A percentile compares a stretch with the other conserved stretches of the same genome.
phyloP scores from a whole-genome alignment of 2,113 vertebrate genomes.

The Leptodactylus fuscus region DNA sequence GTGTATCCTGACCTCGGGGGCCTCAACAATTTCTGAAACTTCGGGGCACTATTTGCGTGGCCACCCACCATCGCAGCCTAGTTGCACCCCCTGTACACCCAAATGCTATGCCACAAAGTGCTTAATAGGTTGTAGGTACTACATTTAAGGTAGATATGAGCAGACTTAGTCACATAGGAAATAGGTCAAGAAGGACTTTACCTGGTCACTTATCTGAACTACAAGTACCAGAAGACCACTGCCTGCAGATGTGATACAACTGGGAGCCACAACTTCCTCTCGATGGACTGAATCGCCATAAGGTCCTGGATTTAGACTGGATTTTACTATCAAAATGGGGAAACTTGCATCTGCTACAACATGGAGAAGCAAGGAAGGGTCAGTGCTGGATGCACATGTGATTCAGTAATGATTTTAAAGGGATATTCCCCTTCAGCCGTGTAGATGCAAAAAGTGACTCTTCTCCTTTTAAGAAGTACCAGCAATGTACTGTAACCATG shows the following conservation, averaged over 20 bases:
- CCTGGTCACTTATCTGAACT: neutral
- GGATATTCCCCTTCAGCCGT: neutral
- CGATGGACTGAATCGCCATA: neutral
- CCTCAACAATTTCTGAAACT: too few relatives aligned
- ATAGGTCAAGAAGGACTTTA: neutral
- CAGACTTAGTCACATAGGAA: neutral
- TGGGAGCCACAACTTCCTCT: neutral
- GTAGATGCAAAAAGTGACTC: neutral
- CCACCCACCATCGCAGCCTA: too few relatives aligned
- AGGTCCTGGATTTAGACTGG: neutral
- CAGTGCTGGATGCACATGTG: too few relatives aligned
- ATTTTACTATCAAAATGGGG: neutral
- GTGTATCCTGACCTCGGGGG: too few relatives aligned
- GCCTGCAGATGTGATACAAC: too few relatives aligned
- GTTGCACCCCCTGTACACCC: too few relatives aligned
- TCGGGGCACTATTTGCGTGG: too few relatives aligned
- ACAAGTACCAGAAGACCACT: neutral
- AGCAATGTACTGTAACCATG: neutral
- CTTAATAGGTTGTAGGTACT: neutral
- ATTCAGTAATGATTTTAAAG: neutral
- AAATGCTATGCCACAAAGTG: too few relatives aligned
- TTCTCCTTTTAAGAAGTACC: neutral
- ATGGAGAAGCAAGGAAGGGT: neutral
- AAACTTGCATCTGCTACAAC: neutral
- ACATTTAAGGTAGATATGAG: neutral